Base-by-base conservation (phyloP, 2,888 invertebrate genomes). In the Dynastes maya region DNA sequence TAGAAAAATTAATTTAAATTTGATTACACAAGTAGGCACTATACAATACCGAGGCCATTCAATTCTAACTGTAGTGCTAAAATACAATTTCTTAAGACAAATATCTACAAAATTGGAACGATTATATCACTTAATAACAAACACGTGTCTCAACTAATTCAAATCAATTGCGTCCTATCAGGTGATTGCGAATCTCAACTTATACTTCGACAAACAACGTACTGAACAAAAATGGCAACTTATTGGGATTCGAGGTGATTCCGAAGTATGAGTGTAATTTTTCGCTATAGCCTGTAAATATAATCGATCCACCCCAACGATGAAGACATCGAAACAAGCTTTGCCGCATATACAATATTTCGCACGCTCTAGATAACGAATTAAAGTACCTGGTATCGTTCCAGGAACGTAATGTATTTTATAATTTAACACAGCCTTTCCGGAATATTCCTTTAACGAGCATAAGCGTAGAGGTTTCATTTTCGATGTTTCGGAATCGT, bases 141-240 rank as follows among this genome's bases (percentile, higher is more conserved):
- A 51, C 37, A 58, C 0, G 32, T 29, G 51, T 0, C 45, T 11
- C 8, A 53, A 83, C 85, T 86, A 89, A 86, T 86, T 87, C 83
- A 89, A 88, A 86, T 89, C 90, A 84, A 90, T 85, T 84, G 90
- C 90, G 86, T 90, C 87, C 89, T 89, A 89, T 87, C 89, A 86
- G 83, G 88, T 86, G 83, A 89, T 85, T 79, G 87, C 88, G 83
- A 85, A 85, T 81, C 89, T 84, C 82, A 85, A 85, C 77, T 82
- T 85, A 67, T 83, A 82, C 64, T 82, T 81, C 71, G 82, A 78
- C 77, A 87, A 85, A 84, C 93, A 93, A 79, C 86, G 89, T 5
- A 87, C 84, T 32, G 92, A 93, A 86, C 93, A 94, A 86, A 91
- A 93, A 84, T 90, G 91, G 85, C 92, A 92, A 83, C 93, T 91